Evolutionary conservation across 64 coral and sea anemone genomes (phyloP).

Genomic region (Pocillopora damicornis): DNA sequence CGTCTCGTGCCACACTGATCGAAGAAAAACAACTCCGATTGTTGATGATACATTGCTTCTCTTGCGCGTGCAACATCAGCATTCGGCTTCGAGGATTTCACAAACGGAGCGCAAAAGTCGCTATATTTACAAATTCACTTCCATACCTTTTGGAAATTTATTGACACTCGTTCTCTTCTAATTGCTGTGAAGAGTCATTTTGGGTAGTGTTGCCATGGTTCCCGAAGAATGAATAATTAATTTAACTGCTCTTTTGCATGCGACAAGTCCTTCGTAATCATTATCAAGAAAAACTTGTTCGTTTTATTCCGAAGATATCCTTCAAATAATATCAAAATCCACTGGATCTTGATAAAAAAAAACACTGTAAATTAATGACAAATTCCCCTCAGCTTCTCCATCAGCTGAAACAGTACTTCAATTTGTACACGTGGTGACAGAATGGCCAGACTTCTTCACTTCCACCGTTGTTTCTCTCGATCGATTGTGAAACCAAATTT

Average conservation of each 20-base stretch:
- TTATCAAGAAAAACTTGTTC: too few relatives aligned
- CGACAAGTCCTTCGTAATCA: too few relatives aligned
- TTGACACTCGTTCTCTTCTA: conserved; percentile 1
- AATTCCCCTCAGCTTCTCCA: too few relatives aligned
- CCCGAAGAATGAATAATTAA: conserved; percentile 21
- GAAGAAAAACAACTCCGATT: conserved; percentile 85
- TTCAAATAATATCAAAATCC: too few relatives aligned
- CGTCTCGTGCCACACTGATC: conserved; percentile 50
- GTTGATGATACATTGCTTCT: conserved; percentile 63
- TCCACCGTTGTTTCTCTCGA: too few relatives aligned
- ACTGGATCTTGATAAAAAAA: too few relatives aligned
- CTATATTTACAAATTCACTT: neutral
- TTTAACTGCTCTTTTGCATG: neutral
- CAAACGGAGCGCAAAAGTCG: neutral
- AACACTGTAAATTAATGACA: too few relatives aligned
- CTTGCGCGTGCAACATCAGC: neutral
- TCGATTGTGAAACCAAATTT: too few relatives aligned
- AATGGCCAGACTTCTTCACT: too few relatives aligned
- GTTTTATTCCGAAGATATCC: too few relatives aligned
- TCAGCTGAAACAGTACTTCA: too few relatives aligned
- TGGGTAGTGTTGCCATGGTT: conserved; percentile 35
- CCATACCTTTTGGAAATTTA: conserved; percentile 21
- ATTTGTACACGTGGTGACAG: too few relatives aligned
- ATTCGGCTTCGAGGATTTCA: neutral
- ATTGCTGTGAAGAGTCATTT: conserved; percentile 36